Conservation (phyloP, 2,113 vertebrate genomes). For the Lamprologus sp. region DNA sequence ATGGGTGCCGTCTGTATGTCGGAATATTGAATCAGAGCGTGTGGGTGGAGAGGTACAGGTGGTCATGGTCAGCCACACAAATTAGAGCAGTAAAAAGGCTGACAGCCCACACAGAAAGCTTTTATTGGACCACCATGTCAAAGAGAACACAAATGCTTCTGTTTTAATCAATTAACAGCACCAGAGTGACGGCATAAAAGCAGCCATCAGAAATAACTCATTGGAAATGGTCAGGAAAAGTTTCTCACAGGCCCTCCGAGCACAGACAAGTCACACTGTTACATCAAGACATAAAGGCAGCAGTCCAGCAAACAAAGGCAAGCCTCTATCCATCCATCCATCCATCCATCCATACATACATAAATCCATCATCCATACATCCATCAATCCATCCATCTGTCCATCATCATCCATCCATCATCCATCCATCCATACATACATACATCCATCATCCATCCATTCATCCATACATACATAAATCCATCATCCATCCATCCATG, state of each 20-base stretch:
- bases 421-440: fast-evolving
- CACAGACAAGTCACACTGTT: neutral
- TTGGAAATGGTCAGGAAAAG: neutral
- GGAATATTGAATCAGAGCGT: neutral
- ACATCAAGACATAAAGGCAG: neutral
- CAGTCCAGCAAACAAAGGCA: neutral
- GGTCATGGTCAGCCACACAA: neutral
- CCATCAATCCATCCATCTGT: too few species aligned
- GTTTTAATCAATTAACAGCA: neutral
- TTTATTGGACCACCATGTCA: neutral
- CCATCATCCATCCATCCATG: fast-evolving
- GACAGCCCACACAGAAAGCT: neutral
- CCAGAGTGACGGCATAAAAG: neutral
- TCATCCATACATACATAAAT: too few species aligned
- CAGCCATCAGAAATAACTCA: neutral
- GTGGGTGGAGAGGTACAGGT: neutral
- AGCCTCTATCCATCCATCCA: neutral
- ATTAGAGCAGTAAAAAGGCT: neutral
- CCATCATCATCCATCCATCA: too few species aligned
- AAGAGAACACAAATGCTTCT: neutral
- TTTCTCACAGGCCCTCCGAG: neutral
- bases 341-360: neutral
- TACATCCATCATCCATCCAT: neutral
- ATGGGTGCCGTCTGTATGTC: neutral
- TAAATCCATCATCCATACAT: too few species aligned